These are phyloP conservation scores for Chelonoidis abingdonii DNA, from an alignment of 2,113 vertebrate species.

Conservation along the genomic window DNA sequence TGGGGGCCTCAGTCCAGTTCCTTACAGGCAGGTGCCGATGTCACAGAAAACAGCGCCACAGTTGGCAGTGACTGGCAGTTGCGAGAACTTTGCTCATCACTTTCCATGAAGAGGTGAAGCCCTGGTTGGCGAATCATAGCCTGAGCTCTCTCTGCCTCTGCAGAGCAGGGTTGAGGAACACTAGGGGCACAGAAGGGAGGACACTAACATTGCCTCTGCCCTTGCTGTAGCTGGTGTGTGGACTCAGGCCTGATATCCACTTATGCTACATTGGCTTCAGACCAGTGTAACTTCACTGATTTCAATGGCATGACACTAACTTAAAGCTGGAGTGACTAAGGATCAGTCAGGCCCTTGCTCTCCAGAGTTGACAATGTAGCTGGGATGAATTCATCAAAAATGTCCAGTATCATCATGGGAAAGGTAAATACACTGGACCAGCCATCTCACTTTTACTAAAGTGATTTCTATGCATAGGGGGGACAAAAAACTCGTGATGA, in stretches of 20 bases:
- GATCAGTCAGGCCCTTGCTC: neutral
- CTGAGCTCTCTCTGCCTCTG: neutral
- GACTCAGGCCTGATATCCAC: neutral
- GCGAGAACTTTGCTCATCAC: rapidly evolving
- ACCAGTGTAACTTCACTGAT: neutral
- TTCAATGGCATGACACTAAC: neutral
- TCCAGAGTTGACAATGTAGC: neutral
- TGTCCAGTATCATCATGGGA: neutral
- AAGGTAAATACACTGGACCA: neutral
- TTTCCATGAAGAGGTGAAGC: rapidly evolving
- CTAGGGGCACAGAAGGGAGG: neutral
- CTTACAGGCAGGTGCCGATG: rapidly evolving
- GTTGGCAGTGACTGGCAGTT: rapidly evolving
- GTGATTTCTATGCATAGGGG: neutral
- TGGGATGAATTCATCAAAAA: neutral
- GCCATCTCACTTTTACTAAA: neutral
- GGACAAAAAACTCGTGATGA: neutral
- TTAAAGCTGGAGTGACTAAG: neutral
- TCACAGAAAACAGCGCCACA: neutral
- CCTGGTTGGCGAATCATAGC: rapidly evolving
- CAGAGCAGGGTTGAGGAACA: neutral
- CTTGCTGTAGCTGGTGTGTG: neutral
- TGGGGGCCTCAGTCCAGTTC: neutral
- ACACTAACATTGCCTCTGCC: neutral
- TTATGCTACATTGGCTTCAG: neutral